Conservation (phyloP, 2,113 vertebrate genomes). For the Noturus placidus region DNA sequence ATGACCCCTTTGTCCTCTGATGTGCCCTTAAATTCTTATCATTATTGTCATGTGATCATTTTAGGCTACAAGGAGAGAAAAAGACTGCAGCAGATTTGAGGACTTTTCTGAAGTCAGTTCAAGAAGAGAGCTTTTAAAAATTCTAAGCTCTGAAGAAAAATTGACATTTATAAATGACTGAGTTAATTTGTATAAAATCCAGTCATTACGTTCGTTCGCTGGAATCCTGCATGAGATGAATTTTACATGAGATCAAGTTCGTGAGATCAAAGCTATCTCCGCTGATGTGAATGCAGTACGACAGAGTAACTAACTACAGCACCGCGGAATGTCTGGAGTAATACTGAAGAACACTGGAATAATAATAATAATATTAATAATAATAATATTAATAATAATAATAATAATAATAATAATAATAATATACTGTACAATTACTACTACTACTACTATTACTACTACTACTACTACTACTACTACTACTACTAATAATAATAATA, state of each 20-base stretch:
- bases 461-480: not conserved
- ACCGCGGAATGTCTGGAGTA: not conserved
- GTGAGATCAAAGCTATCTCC: not conserved
- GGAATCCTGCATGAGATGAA: conserved; percentile 12
- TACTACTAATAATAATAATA: not conserved
- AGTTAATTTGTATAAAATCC: conserved; percentile 21
- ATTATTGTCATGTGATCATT: not conserved
- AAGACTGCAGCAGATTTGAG: not conserved
- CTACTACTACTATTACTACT: not conserved
- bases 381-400: conserved; percentile 6
- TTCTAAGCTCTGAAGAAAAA: not conserved
- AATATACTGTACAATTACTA: not conserved
- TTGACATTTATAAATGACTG: conserved; percentile 10
- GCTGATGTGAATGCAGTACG: conserved; percentile 8
- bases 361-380: not conserved
- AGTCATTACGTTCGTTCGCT: not conserved
- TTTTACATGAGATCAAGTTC: conserved; percentile 22
- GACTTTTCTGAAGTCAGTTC: not conserved
- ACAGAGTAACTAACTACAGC: not conserved
- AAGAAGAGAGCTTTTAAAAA: not conserved
- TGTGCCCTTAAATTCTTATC: not conserved
- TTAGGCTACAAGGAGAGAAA: not conserved
- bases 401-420: not conserved
- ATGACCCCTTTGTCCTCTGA: not conserved
- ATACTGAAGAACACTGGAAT: not conserved